Evolutionary conservation across 2,113 vertebrate species (phyloP), one percentile per base, ranked within the genome.

Genomic region (Leptodactylus fuscus): DNA sequence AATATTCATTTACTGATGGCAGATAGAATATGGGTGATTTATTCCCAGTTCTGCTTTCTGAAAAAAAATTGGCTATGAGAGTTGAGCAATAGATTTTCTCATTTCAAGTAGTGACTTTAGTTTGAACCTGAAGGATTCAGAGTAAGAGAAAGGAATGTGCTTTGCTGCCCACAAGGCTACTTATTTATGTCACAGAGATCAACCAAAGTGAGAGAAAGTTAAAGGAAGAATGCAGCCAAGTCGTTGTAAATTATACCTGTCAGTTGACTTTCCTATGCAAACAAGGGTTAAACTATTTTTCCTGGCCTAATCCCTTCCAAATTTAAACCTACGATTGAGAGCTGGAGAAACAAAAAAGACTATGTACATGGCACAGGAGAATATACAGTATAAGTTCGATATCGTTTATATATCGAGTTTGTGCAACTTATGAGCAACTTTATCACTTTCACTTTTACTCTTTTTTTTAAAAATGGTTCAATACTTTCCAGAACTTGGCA

Each of bases 111-210:
- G 46, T 53, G 81, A 58, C 49, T 74, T 71, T 58, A 83, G 81
- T 83, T 83, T 83, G 67, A 73, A 73, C 69, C 81, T 58, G 51
- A 55, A 83, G 48, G 49, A 83, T 62, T 81, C 55, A 41, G n/a
- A 81, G 36, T 27, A 62, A 44, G 78, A 81, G 78, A 81, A 62
- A 81, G 51, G 36, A 41, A 81, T 62, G 78, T 81, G 78, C 27
- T 38, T 46, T 44, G 27, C 55, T 55, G 75, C 32, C 51, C 75
- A 78, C 44, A 78, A 78, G 51, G 5, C 75, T 55, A 78, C 75
- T 78, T 78, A 55, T 55, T 78, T 78, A 76, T 76, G 48, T 78
- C 75, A 78, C 29, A 46, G 27, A 53, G 48, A 77, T 77, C 29
- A 34, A 77, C 29, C 32, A 78, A 78, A 55, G 75, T 58, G 75